These are phyloP conservation scores for Apistogramma diplotaenia DNA, from an alignment of 2,113 vertebrate genomes.

Conservation along the genomic window DNA sequence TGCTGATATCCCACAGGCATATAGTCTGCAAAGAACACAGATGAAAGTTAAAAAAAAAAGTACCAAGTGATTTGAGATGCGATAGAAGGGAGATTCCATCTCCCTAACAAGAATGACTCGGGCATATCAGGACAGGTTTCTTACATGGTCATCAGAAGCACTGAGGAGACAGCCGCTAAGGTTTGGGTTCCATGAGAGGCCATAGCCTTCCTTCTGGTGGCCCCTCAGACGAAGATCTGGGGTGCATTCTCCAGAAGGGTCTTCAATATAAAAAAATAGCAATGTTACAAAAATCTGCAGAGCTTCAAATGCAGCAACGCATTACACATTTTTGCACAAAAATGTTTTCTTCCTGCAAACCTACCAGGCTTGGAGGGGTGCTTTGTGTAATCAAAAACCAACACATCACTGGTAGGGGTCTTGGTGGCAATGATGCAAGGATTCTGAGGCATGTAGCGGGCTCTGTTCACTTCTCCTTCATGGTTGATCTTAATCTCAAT, in stretches of 20 bases:
- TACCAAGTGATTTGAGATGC: background rate
- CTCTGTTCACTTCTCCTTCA: constrained; percentile 97
- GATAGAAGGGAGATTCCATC: background rate
- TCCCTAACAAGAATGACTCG: background rate
- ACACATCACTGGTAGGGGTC: constrained; percentile 95
- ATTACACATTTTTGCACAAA: background rate
- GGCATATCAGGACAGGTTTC: background rate
- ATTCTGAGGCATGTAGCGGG: constrained; percentile 98
- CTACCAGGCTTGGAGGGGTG: constrained; percentile 97
- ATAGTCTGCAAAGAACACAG: constrained; percentile 82
- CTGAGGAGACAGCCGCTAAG: constrained; percentile 95
- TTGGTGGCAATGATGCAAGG: constrained; percentile 98
- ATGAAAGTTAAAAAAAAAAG: background rate
- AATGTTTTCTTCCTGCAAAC: background rate
- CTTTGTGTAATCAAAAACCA: constrained; percentile 99
- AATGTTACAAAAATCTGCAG: background rate
- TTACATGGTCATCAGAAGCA: constrained; percentile 96
- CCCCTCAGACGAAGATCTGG: constrained; percentile 94
- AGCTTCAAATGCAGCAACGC: background rate
- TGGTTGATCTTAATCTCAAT: constrained; percentile 99
- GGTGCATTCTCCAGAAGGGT: constrained; percentile 96
- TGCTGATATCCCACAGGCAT: constrained; percentile 97
- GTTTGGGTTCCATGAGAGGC: constrained; percentile 98
- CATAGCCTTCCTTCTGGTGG: constrained; percentile 98
- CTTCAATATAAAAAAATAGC: constrained; percentile 58